Evolutionary conservation across 2,888 invertebrate species (phyloP).

Genomic region (Eupithecia inturbata): DNA sequence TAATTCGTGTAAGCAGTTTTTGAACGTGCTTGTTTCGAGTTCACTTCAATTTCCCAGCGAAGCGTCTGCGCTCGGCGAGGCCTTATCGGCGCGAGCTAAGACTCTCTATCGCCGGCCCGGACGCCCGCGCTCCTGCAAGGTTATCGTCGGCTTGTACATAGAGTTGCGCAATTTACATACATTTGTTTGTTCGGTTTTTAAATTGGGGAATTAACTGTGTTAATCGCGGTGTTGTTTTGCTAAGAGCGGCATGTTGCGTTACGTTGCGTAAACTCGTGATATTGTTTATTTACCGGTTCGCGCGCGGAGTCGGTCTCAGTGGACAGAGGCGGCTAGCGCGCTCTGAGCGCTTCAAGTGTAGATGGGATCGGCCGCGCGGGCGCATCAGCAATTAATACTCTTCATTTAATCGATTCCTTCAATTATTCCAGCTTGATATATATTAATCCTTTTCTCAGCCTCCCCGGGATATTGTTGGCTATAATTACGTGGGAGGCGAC

Average conservation of each 20-base stretch:
- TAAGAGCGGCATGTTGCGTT: slow-evolving; percentile 53
- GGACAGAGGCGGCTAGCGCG: slow-evolving; percentile 31
- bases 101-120: slow-evolving; percentile 48
- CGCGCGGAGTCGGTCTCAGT: slow-evolving; percentile 50
- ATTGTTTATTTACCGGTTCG: slow-evolving; percentile 48
- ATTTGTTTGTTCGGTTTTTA: slow-evolving; percentile 84
- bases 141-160: slow-evolving; percentile 80
- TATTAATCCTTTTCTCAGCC: slow-evolving; percentile 78
- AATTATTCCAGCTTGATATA: slow-evolving; percentile 83
- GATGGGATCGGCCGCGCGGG: slow-evolving; percentile 64
- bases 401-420: slow-evolving; percentile 84
- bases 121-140: slow-evolving; percentile 53
- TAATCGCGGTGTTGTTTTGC: slow-evolving; percentile 73
- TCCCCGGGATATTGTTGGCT: slow-evolving; percentile 82
- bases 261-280: slow-evolving; percentile 31
- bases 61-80: slow-evolving; percentile 43
- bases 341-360: slow-evolving; percentile 60
- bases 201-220: slow-evolving; percentile 81
- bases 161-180: slow-evolving; percentile 82
- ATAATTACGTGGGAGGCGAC: slow-evolving; percentile 84
- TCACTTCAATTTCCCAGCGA: slow-evolving; percentile 70
- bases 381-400: slow-evolving; percentile 83
- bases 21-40: slow-evolving; percentile 82
- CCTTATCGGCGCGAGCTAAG: slow-evolving; percentile 53
- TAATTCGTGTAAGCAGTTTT: slow-evolving; percentile 85